phyloP scores from a whole-genome alignment of 2,888 invertebrate species.

The Andrena flavipes region DNA sequence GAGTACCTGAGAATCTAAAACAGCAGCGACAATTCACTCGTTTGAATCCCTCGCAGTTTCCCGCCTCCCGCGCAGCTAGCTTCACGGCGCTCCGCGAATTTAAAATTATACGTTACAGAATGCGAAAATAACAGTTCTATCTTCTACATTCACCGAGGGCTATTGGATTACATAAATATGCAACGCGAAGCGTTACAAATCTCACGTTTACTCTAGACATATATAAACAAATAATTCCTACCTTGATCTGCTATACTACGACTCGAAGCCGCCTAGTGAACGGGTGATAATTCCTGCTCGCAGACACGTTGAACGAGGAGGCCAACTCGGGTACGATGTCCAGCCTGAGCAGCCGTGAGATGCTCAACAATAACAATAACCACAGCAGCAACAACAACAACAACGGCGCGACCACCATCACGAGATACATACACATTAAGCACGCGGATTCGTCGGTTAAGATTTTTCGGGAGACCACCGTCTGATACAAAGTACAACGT shows the following conservation, averaged over 20 bases:
- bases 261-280: constrained; percentile 11
- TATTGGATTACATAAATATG: not conserved
- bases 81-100: not conserved
- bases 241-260: constrained; percentile 60
- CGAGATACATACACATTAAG: constrained; percentile 84
- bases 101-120: not conserved
- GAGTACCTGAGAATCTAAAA: not conserved
- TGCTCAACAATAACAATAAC: constrained; percentile 72
- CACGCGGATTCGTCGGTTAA: constrained; percentile 84
- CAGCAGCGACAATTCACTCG: not conserved
- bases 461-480: constrained; percentile 85
- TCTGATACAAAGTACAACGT: constrained; percentile 74
- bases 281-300: constrained; percentile 53
- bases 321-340: constrained; percentile 57
- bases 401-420: constrained; percentile 82
- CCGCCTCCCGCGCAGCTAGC: not conserved
- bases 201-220: not conserved
- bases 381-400: constrained; percentile 74
- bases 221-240: not conserved
- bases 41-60: not conserved
- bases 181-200: not conserved
- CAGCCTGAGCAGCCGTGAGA: constrained; percentile 58
- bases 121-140: too few relatives aligned
- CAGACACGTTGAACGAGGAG: constrained; percentile 60
- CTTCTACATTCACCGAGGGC: too few relatives aligned